Percentiles rank a stretch among this genome's conserved stretches.
These are phyloP conservation scores for Limnothrissa miodon DNA, from an alignment of 2,113 vertebrate species.

Conservation along the genomic window DNA sequence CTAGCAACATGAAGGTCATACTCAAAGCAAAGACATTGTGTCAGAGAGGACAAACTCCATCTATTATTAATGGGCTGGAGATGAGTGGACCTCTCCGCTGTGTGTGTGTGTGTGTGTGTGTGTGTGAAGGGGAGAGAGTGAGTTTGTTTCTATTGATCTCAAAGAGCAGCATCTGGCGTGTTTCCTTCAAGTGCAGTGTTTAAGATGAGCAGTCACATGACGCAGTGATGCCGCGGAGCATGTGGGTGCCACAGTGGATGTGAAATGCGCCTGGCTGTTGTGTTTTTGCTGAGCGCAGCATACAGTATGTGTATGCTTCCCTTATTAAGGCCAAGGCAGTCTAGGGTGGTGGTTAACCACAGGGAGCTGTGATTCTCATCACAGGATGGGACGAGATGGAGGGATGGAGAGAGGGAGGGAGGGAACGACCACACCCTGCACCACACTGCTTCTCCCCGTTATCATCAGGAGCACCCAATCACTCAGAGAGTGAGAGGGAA, in stretches of 20 bases:
- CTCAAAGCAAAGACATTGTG: background rate
- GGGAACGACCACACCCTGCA: background rate
- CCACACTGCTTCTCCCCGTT: background rate
- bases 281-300: slow-evolving; percentile 12
- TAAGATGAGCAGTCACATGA: background rate
- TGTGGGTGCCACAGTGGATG: background rate
- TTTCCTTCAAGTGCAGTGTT: background rate
- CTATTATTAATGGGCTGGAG: slow-evolving; percentile 6
- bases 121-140: too few relatives aligned
- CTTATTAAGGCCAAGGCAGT: background rate
- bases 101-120: background rate
- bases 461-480: background rate
- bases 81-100: background rate
- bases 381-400: background rate
- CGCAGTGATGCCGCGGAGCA: background rate
- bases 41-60: background rate
- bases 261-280: background rate
- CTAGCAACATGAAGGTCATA: background rate
- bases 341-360: background rate
- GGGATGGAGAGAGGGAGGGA: background rate
- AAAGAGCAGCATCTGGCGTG: background rate
- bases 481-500: slow-evolving; percentile 12
- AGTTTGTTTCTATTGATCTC: background rate
- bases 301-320: background rate
- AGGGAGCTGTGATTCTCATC: slow-evolving; percentile 13